Conservation (phyloP, 2,888 invertebrate genomes). For the Heteropelma amictum region DNA sequence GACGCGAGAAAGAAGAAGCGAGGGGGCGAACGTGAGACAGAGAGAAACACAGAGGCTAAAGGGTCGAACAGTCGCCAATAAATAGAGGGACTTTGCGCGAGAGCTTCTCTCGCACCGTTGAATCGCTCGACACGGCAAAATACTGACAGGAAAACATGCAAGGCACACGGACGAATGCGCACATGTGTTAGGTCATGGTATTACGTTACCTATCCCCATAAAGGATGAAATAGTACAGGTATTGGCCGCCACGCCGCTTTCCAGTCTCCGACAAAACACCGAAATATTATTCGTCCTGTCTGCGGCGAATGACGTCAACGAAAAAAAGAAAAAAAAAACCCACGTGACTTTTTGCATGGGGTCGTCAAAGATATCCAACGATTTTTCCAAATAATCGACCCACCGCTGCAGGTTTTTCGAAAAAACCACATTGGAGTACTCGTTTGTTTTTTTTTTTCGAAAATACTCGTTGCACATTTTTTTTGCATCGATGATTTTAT, state of each 20-base stretch:
- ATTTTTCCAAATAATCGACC: no score
- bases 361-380: no score
- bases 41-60: constrained; percentile 56
- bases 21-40: constrained; percentile 14
- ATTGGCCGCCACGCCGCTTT: constrained; percentile 14
- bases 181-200: constrained; percentile 18
- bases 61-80: constrained; percentile 63
- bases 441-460: no score
- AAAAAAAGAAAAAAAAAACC: no score
- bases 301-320: no score
- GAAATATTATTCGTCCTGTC: no score
- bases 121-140: constrained; percentile 55
- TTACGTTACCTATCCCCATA: neutral
- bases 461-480: no score
- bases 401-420: no score
- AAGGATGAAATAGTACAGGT: neutral
- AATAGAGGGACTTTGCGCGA: constrained; percentile 66
- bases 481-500: no score
- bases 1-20: constrained; percentile 3
- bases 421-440: no score
- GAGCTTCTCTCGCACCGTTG: constrained; percentile 44
- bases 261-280: no score
- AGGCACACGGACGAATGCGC: constrained; percentile 28
- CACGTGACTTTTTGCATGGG: no score
- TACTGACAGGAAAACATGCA: constrained; percentile 28